phyloP scores from a whole-genome alignment of 2,797 vertebrate genomes.

The Chanos chanos region DNA sequence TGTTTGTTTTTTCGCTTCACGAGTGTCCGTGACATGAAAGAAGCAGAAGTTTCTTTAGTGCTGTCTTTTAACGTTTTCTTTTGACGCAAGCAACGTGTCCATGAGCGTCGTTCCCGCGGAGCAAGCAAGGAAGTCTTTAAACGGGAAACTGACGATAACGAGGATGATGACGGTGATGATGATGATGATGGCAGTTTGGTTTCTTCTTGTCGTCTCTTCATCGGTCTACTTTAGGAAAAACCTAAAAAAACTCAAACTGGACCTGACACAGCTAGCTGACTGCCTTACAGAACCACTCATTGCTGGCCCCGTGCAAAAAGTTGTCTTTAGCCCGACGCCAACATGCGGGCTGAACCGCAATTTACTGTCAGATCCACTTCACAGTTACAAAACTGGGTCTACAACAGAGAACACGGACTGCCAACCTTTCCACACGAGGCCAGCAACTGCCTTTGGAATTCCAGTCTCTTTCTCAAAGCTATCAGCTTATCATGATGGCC shows the following conservation, averaged over 20 bases:
- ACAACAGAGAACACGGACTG: too few relatives aligned
- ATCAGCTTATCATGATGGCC: conserved; percentile 54
- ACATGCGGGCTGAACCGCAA: too few relatives aligned
- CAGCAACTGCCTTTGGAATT: conserved; percentile 89
- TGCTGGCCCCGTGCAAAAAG: conserved; percentile 66
- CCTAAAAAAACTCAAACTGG: conserved; percentile 71
- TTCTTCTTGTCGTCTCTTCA: conserved; percentile 62
- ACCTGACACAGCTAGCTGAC: conserved; percentile 62
- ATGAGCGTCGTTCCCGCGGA: conserved; percentile 43
- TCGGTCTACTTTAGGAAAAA: conserved; percentile 61
- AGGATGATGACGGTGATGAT: too few relatives aligned
- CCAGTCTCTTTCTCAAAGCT: conserved; percentile 88
- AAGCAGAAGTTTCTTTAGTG: conserved; percentile 15
- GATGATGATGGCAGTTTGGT: conserved; percentile 43
- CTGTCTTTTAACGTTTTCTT: conserved; percentile 33
- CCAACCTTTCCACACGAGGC: conserved; percentile 72
- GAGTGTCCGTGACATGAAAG: conserved; percentile 34
- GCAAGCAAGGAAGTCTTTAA: conserved; percentile 45
- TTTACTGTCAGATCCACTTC: too few relatives aligned
- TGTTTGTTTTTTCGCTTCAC: too few relatives aligned
- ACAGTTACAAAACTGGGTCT: too few relatives aligned
- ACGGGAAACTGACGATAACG: too few relatives aligned
- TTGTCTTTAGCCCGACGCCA: too few relatives aligned
- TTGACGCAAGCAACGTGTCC: conserved; percentile 43
- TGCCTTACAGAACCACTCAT: conserved; percentile 50